A percentile compares a stretch with the other conserved stretches of the same genome.
Evolutionary conservation across 2,113 vertebrate genomes (phyloP).

Genomic region (Brachyistius frenatus): DNA sequence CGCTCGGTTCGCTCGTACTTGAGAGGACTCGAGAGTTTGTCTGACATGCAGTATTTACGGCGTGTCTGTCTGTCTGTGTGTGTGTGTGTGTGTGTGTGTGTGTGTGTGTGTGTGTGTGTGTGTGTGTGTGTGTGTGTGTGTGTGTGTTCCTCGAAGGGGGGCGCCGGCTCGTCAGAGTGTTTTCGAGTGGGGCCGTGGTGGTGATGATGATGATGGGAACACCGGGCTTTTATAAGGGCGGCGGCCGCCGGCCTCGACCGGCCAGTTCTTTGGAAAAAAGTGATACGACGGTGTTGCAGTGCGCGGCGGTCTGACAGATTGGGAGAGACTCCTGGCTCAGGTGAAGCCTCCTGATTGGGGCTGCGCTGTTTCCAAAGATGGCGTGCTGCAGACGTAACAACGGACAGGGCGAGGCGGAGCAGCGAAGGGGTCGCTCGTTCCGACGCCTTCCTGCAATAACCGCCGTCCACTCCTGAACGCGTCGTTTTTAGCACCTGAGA

Average conservation of each 20-base stretch:
- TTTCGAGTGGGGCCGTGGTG: constrained; percentile 21
- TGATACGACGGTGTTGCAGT: constrained; percentile 54
- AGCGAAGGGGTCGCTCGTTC: constrained; percentile 20
- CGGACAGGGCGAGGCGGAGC: constrained; percentile 7
- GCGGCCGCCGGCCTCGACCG: constrained; percentile 39
- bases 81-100: too few species aligned
- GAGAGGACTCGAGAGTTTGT: constrained; percentile 27
- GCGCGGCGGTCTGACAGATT: constrained; percentile 64
- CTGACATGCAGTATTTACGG: constrained; percentile 59
- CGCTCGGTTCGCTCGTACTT: constrained; percentile 7
- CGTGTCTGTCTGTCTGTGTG: too few species aligned
- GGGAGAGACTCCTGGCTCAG: constrained; percentile 51
- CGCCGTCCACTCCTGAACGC: neutral
- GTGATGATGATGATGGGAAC: constrained; percentile 57
- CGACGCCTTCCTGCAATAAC: neutral
- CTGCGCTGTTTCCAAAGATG: constrained; percentile 11
- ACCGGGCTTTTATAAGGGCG: constrained; percentile 45
- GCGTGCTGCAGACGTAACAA: constrained; percentile 45
- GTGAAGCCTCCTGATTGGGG: constrained; percentile 81
- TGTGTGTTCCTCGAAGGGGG: constrained; percentile 40
- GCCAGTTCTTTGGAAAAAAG: constrained; percentile 40
- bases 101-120: too few species aligned
- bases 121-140: too few species aligned
- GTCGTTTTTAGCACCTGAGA: neutral
- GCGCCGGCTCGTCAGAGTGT: constrained; percentile 53